Evolutionary conservation across 2,113 vertebrate species (phyloP).

Genomic region (Ibidorhyncha struthersii): DNA sequence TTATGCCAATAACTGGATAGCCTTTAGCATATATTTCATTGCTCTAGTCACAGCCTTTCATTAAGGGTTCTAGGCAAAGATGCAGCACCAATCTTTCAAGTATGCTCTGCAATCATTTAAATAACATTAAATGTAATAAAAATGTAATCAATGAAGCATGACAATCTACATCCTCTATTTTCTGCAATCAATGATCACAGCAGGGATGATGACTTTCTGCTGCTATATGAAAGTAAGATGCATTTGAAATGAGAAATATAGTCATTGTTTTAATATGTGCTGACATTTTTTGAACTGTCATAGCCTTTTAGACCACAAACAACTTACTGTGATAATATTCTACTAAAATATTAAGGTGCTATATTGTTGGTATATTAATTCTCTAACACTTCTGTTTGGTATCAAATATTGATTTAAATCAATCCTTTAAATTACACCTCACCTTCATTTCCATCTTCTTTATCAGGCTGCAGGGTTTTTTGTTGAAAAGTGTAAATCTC

Average conservation of each 20-base stretch:
- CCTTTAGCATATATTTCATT: background rate
- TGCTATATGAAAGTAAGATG: conserved; percentile 22
- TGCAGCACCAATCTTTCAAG: conserved; percentile 23
- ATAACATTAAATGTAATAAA: conserved; percentile 53
- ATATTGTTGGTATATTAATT: background rate
- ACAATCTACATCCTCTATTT: conserved; percentile 27
- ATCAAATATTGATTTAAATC: background rate
- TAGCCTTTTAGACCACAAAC: background rate
- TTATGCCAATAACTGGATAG: background rate
- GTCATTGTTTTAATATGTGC: conserved; percentile 12
- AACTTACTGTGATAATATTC: background rate
- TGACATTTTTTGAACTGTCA: background rate
- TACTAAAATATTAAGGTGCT: background rate
- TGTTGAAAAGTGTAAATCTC: background rate
- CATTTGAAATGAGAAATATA: conserved; percentile 43
- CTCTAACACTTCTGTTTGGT: background rate
- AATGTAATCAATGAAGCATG: conserved; percentile 37
- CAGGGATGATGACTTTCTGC: conserved; percentile 14
- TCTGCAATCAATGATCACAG: conserved; percentile 58
- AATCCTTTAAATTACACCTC: background rate
- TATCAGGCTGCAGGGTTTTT: background rate
- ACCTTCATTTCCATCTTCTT: background rate
- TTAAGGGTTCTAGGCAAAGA: background rate
- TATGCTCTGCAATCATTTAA: background rate
- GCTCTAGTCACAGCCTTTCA: background rate